phyloP scores from a whole-genome alignment of 2,797 vertebrate genomes.

The Antennarius maculatus region DNA sequence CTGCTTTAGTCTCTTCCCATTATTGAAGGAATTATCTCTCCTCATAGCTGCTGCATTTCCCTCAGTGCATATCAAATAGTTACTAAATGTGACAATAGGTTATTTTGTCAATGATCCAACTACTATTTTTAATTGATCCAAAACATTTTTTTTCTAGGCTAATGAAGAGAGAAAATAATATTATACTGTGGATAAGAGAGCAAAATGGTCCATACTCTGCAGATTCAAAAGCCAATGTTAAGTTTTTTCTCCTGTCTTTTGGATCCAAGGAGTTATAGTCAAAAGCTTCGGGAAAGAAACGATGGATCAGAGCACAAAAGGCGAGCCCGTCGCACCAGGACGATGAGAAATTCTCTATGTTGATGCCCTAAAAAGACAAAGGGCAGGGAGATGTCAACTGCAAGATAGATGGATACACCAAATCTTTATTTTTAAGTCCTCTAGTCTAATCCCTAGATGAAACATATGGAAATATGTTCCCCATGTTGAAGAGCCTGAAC shows the following conservation, averaged over 20 bases:
- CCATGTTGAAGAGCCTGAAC: conserved; percentile 18
- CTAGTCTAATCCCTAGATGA: background rate
- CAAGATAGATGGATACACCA: background rate
- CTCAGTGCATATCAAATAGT: too few species aligned
- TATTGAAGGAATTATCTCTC: too few species aligned
- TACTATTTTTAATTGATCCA: background rate
- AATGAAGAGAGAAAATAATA: too few species aligned
- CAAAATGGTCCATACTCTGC: conserved; percentile 87
- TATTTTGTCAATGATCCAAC: background rate
- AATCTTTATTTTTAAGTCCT: background rate
- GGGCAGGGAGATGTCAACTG: background rate
- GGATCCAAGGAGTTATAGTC: conserved; percentile 90
- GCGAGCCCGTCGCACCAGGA: conserved; percentile 97
- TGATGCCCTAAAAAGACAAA: conserved; percentile 82
- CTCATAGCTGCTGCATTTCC: too few species aligned
- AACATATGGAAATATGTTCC: background rate
- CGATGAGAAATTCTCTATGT: conserved; percentile 98
- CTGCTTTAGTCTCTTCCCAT: too few species aligned
- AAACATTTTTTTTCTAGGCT: background rate
- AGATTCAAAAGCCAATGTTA: conserved; percentile 91
- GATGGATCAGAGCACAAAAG: conserved; percentile 96
- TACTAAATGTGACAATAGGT: background rate
- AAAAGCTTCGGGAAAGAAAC: conserved; percentile 94
- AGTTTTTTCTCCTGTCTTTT: conserved; percentile 91
- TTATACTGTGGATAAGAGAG: background rate